Evolutionary conservation across 1,140 invertebrate genomes (phyloP), one percentile per base, ranked within the genome.

Genomic region (Aphelenchoides besseyi): DNA sequence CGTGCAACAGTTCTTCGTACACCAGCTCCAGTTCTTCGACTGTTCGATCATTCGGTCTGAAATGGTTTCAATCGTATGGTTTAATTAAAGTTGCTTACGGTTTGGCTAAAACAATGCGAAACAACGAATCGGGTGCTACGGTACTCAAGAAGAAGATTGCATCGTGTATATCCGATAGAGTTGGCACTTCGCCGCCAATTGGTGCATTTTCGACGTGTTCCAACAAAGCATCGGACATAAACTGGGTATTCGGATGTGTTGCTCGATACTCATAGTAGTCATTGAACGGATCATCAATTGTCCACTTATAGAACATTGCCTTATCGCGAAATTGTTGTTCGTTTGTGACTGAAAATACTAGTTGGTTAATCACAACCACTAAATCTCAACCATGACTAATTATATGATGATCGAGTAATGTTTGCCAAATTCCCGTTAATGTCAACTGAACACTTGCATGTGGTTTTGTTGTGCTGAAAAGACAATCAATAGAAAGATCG

Each of bases 261-360:
- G 83, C 72, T 90, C 89, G 75, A 89, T 88, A 36, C 86, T 71
- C 3, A 86, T 82, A 71, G 62, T 85, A 71, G 86, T 68, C 9
- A 37, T 71, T 28, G 37, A 73, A 72, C 48, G 75, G 63, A 70
- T 30, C 64, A 62, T 74, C 68, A 64, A 74, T 62, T 71, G 88
- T 88, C 85, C 92, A 92, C 52, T 91, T 89, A 85, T 92, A 92
- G 74, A 92, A 89, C 73, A 92, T 88, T 84, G 90, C 91, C 86
- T 92, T 92, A 86, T 93, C 91, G 82, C 90, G 89, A 85, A 93
- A 93, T 26, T 90, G 89, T 79, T 91, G 90, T 80, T 92, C 91
- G 71, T 89, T 89, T 68, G 89, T 89, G n/a, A 91, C 91, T 87
- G 59, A 74, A 79, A 81, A n/a, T 18, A 0, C 29, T 71, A 23